Percentiles rank a stretch among this genome's conserved stretches.
phyloP scores from a whole-genome alignment of 2,888 invertebrate genomes.

The Rosalia funebris region DNA sequence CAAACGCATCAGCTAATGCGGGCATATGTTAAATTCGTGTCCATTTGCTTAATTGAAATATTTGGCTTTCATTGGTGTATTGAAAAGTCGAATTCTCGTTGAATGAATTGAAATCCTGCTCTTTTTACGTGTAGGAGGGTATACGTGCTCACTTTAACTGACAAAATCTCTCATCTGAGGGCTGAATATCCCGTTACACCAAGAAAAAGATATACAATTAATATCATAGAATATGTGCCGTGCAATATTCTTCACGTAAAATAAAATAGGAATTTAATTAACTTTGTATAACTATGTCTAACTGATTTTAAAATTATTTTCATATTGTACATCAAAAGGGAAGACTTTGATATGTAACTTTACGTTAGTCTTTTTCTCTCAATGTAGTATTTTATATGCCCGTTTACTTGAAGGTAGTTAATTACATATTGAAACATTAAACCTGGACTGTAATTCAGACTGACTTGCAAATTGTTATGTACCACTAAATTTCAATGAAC shows the following conservation, averaged over 20 bases:
- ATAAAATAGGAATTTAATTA: too few species aligned
- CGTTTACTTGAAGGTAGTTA: constrained; percentile 9
- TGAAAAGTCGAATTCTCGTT: constrained; percentile 61
- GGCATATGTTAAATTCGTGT: constrained; percentile 58
- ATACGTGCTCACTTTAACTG: constrained; percentile 54
- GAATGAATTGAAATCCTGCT: constrained; percentile 58
- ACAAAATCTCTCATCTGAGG: constrained; percentile 10
- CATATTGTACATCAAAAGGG: too few species aligned
- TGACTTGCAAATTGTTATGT: constrained; percentile 16
- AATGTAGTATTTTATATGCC: too few species aligned
- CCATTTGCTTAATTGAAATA: constrained; percentile 65
- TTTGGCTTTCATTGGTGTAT: constrained; percentile 60
- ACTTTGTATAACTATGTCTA: too few species aligned
- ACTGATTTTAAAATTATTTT: too few species aligned
- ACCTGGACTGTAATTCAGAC: constrained; percentile 15
- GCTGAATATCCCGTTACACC: constrained; percentile 5
- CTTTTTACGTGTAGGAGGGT: constrained; percentile 56
- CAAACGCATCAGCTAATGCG: constrained; percentile 46
- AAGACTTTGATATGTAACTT: too few species aligned
- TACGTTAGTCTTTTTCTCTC: too few species aligned
- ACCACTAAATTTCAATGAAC: constrained; percentile 14
- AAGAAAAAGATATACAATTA: not conserved
- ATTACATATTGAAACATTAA: constrained; percentile 18
- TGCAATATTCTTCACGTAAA: too few species aligned
- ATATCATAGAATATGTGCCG: too few species aligned